phyloP scores from a whole-genome alignment of 2,888 invertebrate genomes.

The Emesis russula region DNA sequence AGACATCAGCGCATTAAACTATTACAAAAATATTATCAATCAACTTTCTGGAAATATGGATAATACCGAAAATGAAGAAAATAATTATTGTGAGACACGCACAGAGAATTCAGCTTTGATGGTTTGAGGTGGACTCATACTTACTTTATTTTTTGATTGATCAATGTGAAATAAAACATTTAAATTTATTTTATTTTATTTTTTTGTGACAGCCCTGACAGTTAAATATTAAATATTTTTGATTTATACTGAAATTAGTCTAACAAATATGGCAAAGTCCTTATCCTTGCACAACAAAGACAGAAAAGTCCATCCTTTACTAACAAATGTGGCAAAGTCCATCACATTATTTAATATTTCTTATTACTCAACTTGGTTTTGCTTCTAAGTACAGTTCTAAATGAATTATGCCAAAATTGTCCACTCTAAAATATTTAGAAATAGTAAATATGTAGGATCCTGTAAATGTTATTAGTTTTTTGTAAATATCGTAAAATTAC shows the following conservation, averaged over 20 bases:
- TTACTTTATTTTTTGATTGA: not conserved
- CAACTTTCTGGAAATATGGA: not conserved
- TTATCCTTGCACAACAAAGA: no score
- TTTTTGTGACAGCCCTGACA: not conserved
- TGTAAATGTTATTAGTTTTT: no score
- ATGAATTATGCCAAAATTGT: no score
- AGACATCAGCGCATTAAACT: slow-evolving; percentile 6
- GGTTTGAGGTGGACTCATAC: not conserved
- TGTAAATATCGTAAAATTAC: no score
- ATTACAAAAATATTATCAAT: not conserved
- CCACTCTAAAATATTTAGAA: no score
- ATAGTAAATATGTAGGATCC: no score
- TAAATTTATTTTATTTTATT: no score
- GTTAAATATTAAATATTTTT: not conserved
- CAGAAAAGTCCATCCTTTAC: no score
- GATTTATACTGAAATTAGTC: not conserved
- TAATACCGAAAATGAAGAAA: slow-evolving; percentile 2
- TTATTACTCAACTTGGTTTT: no score
- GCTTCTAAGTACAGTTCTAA: not conserved
- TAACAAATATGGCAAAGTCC: slow-evolving; percentile 5
- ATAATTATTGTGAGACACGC: not conserved
- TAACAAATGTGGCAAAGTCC: no score
- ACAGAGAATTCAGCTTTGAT: not conserved
- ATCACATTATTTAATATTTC: no score
- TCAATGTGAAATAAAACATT: no score